Percentiles rank a stretch among this genome's conserved stretches.
These are phyloP conservation scores for Brachirus orientalis DNA, from an alignment of 2,113 vertebrate species.

Conservation along the genomic window DNA sequence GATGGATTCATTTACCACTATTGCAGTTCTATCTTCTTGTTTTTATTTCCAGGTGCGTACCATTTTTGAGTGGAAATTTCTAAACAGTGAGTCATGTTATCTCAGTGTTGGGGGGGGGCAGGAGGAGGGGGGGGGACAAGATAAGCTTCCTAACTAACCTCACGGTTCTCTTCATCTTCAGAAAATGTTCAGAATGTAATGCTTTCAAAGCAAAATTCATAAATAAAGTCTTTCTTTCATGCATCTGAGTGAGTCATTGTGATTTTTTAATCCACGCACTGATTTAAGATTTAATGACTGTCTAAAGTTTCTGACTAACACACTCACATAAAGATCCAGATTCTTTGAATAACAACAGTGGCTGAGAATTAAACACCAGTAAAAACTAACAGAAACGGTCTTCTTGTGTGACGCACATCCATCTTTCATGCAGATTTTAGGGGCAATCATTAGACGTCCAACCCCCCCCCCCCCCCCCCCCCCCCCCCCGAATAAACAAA, in stretches of 20 bases:
- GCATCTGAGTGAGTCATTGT: conserved; percentile 11
- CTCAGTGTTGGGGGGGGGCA: no score
- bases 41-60: not conserved
- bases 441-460: conserved; percentile 45
- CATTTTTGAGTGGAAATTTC: conserved; percentile 11
- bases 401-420: conserved; percentile 39
- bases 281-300: not conserved
- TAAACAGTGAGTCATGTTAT: not conserved
- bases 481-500: conserved; percentile 53
- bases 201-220: conserved; percentile 53
- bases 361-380: conserved; percentile 14
- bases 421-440: conserved; percentile 63
- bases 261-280: not conserved
- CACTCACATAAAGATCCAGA: not conserved
- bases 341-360: not conserved
- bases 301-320: not conserved
- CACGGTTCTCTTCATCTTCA: conserved; percentile 26
- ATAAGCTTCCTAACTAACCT: conserved; percentile 10
- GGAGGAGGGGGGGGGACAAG: no score
- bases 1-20: not conserved
- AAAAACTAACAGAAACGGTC: conserved; percentile 38
- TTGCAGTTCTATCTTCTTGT: not conserved
- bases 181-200: conserved; percentile 60
- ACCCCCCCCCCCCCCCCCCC: conserved; percentile 53
- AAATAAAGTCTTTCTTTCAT: conserved; percentile 64